These are phyloP conservation scores for Imbricaverruca yamaguchii DNA, from an alignment of 2,888 invertebrate species.

Conservation along the genomic window DNA sequence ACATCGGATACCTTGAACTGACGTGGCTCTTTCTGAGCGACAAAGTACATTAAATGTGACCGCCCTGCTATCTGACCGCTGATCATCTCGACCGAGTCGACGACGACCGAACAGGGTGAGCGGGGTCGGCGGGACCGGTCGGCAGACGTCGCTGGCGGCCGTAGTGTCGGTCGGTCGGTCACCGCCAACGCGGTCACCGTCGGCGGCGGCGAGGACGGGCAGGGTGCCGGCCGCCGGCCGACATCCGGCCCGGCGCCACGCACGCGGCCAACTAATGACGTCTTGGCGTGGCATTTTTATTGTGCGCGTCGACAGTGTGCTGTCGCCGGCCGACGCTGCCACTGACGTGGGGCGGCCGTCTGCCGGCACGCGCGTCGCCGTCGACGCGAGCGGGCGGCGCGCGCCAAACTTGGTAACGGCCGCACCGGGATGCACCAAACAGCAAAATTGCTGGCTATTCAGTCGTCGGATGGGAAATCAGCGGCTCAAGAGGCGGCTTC, in stretches of 20 bases:
- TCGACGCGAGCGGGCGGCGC: too few species aligned
- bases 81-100: too few species aligned
- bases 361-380: neutral
- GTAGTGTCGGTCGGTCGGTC: too few species aligned
- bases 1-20: too few species aligned
- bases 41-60: too few species aligned
- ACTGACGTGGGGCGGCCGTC: neutral
- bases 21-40: too few species aligned
- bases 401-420: neutral
- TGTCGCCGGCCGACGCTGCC: neutral
- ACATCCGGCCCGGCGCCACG: neutral
- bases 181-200: neutral
- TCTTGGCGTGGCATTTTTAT: conserved; percentile 14
- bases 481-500: neutral
- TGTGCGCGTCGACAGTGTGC: neutral
- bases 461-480: neutral
- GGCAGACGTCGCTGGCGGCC: too few species aligned
- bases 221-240: neutral
- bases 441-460: conserved; percentile 11
- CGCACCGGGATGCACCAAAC: neutral
- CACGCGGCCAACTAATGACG: neutral
- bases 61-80: too few species aligned
- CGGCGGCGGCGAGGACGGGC: neutral
- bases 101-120: too few species aligned
- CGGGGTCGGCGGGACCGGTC: too few species aligned